phyloP scores from a whole-genome alignment of 2,113 vertebrate species.

The Tragelaphus scriptus region DNA sequence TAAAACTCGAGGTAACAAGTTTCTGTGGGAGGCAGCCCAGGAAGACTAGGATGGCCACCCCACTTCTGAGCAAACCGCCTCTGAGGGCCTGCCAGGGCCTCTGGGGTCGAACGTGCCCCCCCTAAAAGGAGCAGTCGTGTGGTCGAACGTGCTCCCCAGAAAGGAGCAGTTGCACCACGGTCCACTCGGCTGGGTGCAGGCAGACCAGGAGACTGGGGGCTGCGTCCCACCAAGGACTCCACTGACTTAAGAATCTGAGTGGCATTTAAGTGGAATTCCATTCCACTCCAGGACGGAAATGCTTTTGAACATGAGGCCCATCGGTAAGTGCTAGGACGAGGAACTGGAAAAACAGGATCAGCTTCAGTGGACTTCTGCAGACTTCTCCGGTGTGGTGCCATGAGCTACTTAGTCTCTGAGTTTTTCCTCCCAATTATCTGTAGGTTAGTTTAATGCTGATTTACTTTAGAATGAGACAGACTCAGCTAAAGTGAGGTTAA shows the following conservation, averaged over 20 bases:
- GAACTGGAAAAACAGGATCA: accelerated
- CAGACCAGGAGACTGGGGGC: background rate
- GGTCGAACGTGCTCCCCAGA: accelerated
- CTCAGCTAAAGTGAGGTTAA: background rate
- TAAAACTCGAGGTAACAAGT: background rate
- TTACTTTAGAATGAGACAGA: background rate
- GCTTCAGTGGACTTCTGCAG: background rate
- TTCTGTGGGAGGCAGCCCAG: background rate
- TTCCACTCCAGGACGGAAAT: background rate
- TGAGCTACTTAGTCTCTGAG: too few species aligned
- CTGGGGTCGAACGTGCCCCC: accelerated
- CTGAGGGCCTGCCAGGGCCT: too few species aligned
- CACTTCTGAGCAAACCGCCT: background rate
- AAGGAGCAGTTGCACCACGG: accelerated
- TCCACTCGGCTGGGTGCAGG: accelerated
- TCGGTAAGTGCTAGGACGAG: accelerated
- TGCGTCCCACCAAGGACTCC: background rate
- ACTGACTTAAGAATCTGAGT: accelerated
- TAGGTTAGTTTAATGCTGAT: background rate
- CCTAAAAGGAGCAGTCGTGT: accelerated
- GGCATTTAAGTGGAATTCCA: background rate
- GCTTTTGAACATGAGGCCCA: accelerated
- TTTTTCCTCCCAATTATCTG: too few species aligned
- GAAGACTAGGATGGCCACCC: accelerated
- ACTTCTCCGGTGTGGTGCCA: background rate